phyloP scores from a whole-genome alignment of 2,113 vertebrate genomes.

The Rhombomys opimus region DNA sequence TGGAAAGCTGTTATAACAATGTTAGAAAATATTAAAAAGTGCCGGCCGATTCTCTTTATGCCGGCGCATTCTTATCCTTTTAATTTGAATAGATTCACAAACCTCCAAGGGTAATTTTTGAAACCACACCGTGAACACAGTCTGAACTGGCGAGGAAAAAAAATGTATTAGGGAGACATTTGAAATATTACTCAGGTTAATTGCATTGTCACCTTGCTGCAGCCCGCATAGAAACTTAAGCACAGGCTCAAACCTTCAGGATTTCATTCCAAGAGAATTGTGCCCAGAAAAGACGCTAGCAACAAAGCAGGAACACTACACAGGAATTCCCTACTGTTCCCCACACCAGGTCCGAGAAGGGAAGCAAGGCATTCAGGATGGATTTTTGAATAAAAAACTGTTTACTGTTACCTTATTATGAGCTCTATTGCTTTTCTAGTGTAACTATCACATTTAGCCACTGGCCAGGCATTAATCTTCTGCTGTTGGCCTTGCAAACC shows the following conservation, averaged over 20 bases:
- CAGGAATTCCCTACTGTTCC: background rate
- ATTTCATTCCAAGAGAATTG: conserved; percentile 31
- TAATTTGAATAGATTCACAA: conserved; percentile 35
- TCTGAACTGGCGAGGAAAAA: conserved; percentile 45
- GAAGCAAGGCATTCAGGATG: conserved; percentile 15
- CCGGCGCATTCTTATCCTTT: conserved; percentile 40
- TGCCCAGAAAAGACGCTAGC: background rate
- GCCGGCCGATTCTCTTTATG: background rate
- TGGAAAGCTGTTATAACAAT: background rate
- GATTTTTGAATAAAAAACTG: background rate
- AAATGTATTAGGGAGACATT: conserved; percentile 39
- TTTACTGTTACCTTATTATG: background rate
- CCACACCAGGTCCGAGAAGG: background rate
- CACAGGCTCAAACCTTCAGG: background rate
- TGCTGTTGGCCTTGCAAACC: background rate
- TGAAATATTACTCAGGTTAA: conserved; percentile 66
- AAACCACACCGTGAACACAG: conserved; percentile 18
- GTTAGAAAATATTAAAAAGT: conserved; percentile 46
- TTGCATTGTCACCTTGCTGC: conserved; percentile 53
- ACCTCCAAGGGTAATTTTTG: conserved; percentile 53
- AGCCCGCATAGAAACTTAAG: conserved; percentile 52
- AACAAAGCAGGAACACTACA: too few species aligned
- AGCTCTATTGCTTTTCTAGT: background rate
- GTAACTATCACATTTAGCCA: background rate
- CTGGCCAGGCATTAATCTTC: background rate